phyloP scores from a whole-genome alignment of 2,113 vertebrate genomes.

The Salvelinus fontinalis region DNA sequence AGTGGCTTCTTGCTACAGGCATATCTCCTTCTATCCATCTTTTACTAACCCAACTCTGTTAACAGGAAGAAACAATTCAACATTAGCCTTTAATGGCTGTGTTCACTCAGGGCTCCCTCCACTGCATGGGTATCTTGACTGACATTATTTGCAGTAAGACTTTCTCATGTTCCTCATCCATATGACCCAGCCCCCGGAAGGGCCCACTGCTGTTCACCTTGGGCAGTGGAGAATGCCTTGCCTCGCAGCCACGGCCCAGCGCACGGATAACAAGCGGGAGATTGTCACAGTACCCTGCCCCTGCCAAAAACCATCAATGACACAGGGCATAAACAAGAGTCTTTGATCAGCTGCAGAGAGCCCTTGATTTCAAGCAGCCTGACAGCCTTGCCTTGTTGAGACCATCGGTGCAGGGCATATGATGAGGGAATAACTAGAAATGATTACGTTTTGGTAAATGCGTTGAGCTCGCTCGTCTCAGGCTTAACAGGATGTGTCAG shows the following conservation, averaged over 20 bases:
- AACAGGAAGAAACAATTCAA: neutral
- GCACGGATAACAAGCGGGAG: conserved; percentile 56
- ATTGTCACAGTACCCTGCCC: conserved; percentile 68
- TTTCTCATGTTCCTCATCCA: conserved; percentile 43
- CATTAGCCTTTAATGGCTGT: conserved; percentile 7
- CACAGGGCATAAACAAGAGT: conserved; percentile 61
- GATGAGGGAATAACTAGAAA: conserved; percentile 61
- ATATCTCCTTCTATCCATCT: too few relatives aligned
- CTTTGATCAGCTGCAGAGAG: conserved; percentile 71
- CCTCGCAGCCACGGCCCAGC: conserved; percentile 41
- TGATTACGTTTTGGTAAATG: conserved; percentile 62
- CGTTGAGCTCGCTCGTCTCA: conserved; percentile 48
- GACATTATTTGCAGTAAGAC: conserved; percentile 48
- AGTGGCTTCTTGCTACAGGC: too few relatives aligned
- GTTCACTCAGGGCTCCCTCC: conserved; percentile 22
- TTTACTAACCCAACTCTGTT: neutral
- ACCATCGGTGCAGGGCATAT: conserved; percentile 54
- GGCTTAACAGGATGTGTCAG: conserved; percentile 66
- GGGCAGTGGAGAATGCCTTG: conserved; percentile 30
- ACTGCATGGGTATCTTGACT: conserved; percentile 42
- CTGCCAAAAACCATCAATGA: conserved; percentile 65
- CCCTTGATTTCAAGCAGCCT: conserved; percentile 64
- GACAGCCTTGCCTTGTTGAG: conserved; percentile 62
- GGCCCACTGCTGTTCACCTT: conserved; percentile 56
- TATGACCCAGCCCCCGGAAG: conserved; percentile 50